These are phyloP conservation scores for Watersipora subatra DNA, from an alignment of 1,140 invertebrate species.

Conservation along the genomic window DNA sequence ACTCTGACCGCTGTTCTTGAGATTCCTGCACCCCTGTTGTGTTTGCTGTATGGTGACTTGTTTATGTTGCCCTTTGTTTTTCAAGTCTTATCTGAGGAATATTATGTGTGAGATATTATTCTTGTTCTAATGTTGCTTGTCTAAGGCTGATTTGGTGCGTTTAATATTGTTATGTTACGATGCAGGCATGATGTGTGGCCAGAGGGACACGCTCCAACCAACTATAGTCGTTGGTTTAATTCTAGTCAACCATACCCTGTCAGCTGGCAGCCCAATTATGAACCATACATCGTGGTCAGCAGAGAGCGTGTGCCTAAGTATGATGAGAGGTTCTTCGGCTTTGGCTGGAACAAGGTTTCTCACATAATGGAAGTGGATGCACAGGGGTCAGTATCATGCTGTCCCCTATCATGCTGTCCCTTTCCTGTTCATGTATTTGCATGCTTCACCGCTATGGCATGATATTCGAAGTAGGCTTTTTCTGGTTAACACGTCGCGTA, in stretches of 20 bases:
- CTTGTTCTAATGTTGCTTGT: no score
- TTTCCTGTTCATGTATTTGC: no score
- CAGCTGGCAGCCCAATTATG: constrained; percentile 76
- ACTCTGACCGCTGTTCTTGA: no score
- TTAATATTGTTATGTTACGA: neutral
- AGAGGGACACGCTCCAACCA: constrained; percentile 71
- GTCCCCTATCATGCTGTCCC: neutral
- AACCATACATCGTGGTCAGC: constrained; percentile 72
- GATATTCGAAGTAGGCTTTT: no score
- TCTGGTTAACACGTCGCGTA: no score
- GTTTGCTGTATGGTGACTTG: no score
- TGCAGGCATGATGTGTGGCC: constrained; percentile 48
- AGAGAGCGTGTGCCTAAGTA: constrained; percentile 62
- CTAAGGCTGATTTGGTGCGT: no score
- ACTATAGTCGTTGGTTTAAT: constrained; percentile 68
- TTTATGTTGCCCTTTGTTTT: no score
- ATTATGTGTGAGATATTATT: no score
- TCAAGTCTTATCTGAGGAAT: no score
- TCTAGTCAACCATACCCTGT: constrained; percentile 68
- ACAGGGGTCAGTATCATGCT: constrained; percentile 46
- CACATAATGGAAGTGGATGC: constrained; percentile 78
- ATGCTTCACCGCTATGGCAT: no score
- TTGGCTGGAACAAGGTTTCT: constrained; percentile 91
- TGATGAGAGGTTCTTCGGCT: constrained; percentile 78
- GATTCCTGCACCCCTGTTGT: no score